Base-by-base conservation (phyloP, 2,888 invertebrate genomes). In the Gandaritis pyraliata region DNA sequence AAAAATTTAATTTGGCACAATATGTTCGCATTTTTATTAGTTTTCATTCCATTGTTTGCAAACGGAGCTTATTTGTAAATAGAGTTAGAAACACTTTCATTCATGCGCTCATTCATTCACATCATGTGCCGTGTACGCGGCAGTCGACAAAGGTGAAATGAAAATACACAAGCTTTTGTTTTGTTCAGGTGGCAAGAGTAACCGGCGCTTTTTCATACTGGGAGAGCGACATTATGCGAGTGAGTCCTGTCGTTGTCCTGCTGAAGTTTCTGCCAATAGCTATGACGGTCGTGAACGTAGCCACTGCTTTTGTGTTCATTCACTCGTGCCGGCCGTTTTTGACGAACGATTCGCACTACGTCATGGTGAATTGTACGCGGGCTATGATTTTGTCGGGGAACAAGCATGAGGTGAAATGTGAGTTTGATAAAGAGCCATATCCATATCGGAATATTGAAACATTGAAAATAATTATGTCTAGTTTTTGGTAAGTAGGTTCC, bases 211-310 rank as follows among this genome's bases (percentile, higher is more conserved):
- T 89, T 69, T 74, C 82, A 2, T 88, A 86, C 71, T 89, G 85
- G 85, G 90, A 89, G 65, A 74, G 81, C 33, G 81, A 91, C 62
- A 90, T 92, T 74, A 87, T 91, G 86, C 76, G 78, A 48, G 79
- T 85, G 49, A 90, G 83, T 68, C 81, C 86, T 46, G 78, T 81
- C 1, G 81, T 88, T 2, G 83, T 86, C 1, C 72, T 92, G 11
- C 53, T 90, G 12, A 90, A 90, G 77, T 90, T 85, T 62, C 70
- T 92, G 12, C 91, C 91, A 1, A 70, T 88, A 48, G 87, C 87
- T 0, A 16, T 89, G 13, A 83, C 88, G 0, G 69, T 90, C 15
- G 85, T 88, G 10, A 92, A 91, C 71, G 74, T 86, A n/a, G 82
- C 83, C 0, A 80, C 90, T 0, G 81, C 90, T 0, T 78, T 86